Base-by-base conservation (phyloP, 2,888 invertebrate species). In the Xiphydria camelus region DNA sequence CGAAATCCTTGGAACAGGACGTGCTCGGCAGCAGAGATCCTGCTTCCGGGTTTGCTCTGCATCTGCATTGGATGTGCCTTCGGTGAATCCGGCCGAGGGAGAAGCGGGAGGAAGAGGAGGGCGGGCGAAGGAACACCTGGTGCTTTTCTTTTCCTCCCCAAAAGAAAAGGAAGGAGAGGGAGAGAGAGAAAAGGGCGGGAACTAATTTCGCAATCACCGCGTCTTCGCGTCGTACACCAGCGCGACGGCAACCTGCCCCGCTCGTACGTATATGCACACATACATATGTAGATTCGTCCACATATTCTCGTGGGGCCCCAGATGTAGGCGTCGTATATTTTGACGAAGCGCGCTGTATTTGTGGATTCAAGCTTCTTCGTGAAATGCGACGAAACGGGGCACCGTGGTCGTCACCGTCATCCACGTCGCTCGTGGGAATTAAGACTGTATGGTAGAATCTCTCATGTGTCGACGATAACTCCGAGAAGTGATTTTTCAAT, bases 1-100 rank as follows among this genome's bases (percentile, higher is more conserved):
- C 55, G 55, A 61, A 59, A 63, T 70, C 68, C 68, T 70, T 60
- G 57, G 63, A 65, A 69, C 72, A 71, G 70, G 71, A 72, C 71
- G 70, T 58, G 60, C 56, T 61, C 64, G 60, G 53, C 60, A 50
- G 54, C 59, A 57, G 62, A 67, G 53, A 40, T 59, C 62, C 59
- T 59, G 61, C 68, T 74, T 74, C 74, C 74, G 74, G 74, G 70
- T 72, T 63, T 52, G 58, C 52, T 55, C 49, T n/a, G n/a, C 42
- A 19, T 57, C 51, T 59, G 58, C 62, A 61, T 62, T 57, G 53
- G 48, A 59, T 53, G 62, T 66, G 66, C 68, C 64, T 33, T 34
- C 35, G 21, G 23, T 18, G 31, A 29, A 34, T n/a, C n/a, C n/a
- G n/a, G n/a, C n/a, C n/a, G n/a, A n/a, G n/a, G n/a, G n/a, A n/a